A percentile compares a stretch with the other conserved stretches of the same genome.
These are phyloP conservation scores for Hippocampus comes DNA, from an alignment of 2,113 vertebrate species.

Conservation along the genomic window DNA sequence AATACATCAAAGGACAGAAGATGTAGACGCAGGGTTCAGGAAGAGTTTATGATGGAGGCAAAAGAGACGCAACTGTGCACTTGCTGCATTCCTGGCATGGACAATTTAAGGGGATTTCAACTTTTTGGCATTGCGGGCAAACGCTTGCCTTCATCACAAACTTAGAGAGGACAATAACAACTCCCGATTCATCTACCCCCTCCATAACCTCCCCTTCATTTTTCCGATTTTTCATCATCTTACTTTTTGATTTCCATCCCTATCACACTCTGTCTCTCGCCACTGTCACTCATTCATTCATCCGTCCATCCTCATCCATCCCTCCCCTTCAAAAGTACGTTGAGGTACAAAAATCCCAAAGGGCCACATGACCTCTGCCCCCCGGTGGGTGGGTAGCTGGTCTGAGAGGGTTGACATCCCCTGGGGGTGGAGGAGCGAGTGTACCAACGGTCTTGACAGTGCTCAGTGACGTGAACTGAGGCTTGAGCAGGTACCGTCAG, in stretches of 20 bases:
- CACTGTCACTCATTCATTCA: not conserved
- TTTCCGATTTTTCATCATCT: constrained; percentile 11
- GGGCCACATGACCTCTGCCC: constrained; percentile 15
- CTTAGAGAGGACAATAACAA: not conserved
- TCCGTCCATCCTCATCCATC: constrained; percentile 10
- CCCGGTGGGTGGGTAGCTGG: constrained; percentile 25
- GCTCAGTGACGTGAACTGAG: constrained; percentile 63
- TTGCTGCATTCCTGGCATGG: not conserved
- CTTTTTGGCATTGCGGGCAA: not conserved
- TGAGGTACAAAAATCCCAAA: constrained; percentile 25
- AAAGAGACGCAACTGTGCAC: constrained; percentile 1
- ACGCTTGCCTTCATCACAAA: constrained; percentile 4
- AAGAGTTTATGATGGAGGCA: not conserved
- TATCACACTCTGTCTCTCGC: not conserved
- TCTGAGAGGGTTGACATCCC: constrained; percentile 39
- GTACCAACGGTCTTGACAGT: constrained; percentile 39
- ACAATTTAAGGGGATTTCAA: constrained; percentile 10
- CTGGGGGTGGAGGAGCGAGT: constrained; percentile 12
- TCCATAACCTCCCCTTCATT: not conserved
- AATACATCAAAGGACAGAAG: not conserved
- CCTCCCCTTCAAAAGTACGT: constrained; percentile 22
- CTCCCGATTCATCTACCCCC: constrained; percentile 24
- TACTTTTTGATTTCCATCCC: constrained; percentile 12
- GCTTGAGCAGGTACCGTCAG: constrained; percentile 58
- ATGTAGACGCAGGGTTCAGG: not conserved